phyloP scores from a whole-genome alignment of 2,113 vertebrate species.

The Oryzias woworae region DNA sequence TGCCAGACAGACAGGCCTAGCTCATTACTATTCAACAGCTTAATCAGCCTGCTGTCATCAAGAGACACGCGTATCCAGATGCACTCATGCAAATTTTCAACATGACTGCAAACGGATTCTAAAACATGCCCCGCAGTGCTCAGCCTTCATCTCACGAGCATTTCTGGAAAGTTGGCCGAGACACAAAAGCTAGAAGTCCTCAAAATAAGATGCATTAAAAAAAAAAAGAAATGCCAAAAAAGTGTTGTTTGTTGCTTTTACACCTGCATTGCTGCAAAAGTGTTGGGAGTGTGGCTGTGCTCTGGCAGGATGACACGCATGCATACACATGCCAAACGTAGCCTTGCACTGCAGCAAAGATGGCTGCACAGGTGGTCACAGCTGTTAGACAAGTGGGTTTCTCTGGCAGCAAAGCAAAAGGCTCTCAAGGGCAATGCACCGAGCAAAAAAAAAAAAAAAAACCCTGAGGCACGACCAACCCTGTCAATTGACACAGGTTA shows the following conservation, averaged over 20 bases:
- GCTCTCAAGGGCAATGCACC: conserved; percentile 53
- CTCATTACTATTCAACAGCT: conserved; percentile 81
- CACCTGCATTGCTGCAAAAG: conserved; percentile 31
- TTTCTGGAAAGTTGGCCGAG: conserved; percentile 37
- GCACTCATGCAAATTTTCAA: conserved; percentile 66
- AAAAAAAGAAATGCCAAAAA: conserved; percentile 12
- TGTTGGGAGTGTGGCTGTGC: conserved; percentile 1
- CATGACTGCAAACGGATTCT: conserved; percentile 44
- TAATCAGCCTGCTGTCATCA: conserved; percentile 78
- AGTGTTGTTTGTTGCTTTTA: conserved; percentile 36
- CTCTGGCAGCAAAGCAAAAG: conserved; percentile 32
- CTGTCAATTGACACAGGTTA: conserved; percentile 18
- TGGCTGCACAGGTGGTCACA: conserved; percentile 63
- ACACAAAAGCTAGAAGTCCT: conserved; percentile 19
- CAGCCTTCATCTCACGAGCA: conserved; percentile 34
- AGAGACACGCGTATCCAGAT: conserved; percentile 46
- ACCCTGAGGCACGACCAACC: conserved; percentile 46
- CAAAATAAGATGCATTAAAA: conserved; percentile 1
- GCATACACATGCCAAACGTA: not conserved
- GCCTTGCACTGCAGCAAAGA: conserved; percentile 57
- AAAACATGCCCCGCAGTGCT: conserved; percentile 19
- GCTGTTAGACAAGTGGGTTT: conserved; percentile 53
- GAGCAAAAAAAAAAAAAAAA: conserved; percentile 62
- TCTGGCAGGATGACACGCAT: conserved; percentile 11
- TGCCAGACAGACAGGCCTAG: conserved; percentile 74